phyloP scores from a whole-genome alignment of 2,888 invertebrate species.

The Lapara coniferarum region DNA sequence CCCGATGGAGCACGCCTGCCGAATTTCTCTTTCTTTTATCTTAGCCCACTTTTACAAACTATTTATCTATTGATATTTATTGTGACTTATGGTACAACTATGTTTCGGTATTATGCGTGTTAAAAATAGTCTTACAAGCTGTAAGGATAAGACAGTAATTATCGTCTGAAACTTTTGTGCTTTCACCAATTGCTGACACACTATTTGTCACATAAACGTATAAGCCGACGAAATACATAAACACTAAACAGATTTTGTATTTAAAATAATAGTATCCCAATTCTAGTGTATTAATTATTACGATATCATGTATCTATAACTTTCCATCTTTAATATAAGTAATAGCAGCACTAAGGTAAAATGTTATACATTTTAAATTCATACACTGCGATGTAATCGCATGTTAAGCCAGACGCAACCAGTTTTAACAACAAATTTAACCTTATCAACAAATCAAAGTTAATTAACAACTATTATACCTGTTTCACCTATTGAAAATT shows the following conservation, averaged over 20 bases:
- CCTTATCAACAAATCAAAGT: background rate
- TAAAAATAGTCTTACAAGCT: no score
- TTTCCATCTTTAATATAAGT: background rate
- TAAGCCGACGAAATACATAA: no score
- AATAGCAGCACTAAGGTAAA: background rate
- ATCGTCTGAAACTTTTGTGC: background rate
- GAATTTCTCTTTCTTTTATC: conserved; percentile 51
- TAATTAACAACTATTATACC: background rate
- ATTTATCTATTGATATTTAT: conserved; percentile 20
- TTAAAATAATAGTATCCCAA: background rate
- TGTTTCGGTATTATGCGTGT: no score
- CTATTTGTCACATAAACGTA: no score
- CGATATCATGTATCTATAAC: background rate
- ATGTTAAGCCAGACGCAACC: background rate
- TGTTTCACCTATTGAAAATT: background rate
- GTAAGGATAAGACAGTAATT: no score
- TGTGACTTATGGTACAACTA: no score
- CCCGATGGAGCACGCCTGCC: conserved; percentile 57
- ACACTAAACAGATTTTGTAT: background rate
- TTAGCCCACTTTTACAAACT: conserved; percentile 35
- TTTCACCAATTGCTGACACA: no score
- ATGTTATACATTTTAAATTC: background rate
- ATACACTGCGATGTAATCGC: background rate
- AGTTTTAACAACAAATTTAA: background rate
- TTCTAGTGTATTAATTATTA: background rate